These are phyloP conservation scores for Venusia cambrica DNA, from an alignment of 2,888 invertebrate genomes.

Conservation along the genomic window DNA sequence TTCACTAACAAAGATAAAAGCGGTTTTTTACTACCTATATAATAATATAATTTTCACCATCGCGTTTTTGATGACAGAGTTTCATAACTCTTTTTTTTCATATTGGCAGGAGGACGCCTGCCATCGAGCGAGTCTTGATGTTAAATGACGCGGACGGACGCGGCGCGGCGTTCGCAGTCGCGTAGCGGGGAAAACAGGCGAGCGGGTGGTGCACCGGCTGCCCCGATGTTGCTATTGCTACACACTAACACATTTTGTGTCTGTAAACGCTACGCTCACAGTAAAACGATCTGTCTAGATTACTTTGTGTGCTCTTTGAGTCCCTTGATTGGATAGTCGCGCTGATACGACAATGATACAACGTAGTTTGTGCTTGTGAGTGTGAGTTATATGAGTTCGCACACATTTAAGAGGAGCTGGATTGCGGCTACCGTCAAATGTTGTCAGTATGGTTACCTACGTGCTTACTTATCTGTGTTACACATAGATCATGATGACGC, in stretches of 20 bases:
- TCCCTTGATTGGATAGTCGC: slow-evolving; percentile 51
- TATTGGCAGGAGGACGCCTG: slow-evolving; percentile 78
- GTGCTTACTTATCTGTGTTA: slow-evolving; percentile 66
- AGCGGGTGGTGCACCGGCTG: slow-evolving; percentile 76
- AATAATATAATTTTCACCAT: slow-evolving; percentile 76
- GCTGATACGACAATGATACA: slow-evolving; percentile 55
- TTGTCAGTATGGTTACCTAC: slow-evolving; percentile 56
- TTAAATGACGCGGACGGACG: slow-evolving; percentile 77
- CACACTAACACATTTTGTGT: slow-evolving; percentile 54
- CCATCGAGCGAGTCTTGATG: slow-evolving; percentile 79
- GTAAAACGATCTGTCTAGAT: slow-evolving; percentile 66
- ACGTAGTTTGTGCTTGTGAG: slow-evolving; percentile 42
- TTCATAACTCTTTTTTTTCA: slow-evolving; percentile 73
- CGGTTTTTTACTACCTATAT: slow-evolving; percentile 71
- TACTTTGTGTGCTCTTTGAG: slow-evolving; percentile 66
- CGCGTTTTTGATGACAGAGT: slow-evolving; percentile 74
- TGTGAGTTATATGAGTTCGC: slow-evolving; percentile 57
- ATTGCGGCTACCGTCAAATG: slow-evolving; percentile 66
- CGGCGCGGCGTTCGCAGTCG: slow-evolving; percentile 72
- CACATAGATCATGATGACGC: slow-evolving; percentile 74
- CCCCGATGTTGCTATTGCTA: slow-evolving; percentile 73
- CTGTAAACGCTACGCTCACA: slow-evolving; percentile 58
- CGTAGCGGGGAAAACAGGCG: slow-evolving; percentile 72
- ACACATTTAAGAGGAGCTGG: slow-evolving; percentile 66
- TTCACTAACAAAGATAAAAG: slow-evolving; percentile 80